Evolutionary conservation across 2,113 vertebrate species (phyloP), one percentile per base, ranked within the genome.

Genomic region (Toxotes chatareus): DNA sequence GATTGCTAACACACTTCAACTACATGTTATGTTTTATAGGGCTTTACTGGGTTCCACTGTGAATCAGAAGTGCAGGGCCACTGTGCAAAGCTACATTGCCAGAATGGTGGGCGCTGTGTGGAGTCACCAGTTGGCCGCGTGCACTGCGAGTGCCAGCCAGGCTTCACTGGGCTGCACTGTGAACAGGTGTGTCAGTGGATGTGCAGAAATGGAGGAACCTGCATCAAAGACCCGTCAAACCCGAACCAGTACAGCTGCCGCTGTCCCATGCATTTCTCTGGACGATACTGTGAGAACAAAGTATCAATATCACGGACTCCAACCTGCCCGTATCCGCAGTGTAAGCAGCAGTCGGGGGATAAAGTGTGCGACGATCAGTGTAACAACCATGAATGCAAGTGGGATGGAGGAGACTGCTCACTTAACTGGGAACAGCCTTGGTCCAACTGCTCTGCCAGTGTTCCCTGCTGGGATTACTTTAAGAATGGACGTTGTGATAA

Each of bases 401-500:
- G 98, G 98, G 98, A 99, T 0, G 96, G 97, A 17, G 97, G 97
- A 0, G 98, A 99, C 95, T 99, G 98, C 70, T 97, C 97, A 0
- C 95, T 99, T 70, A 95, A 93, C 72, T 90, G 95, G 95, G 76
- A 90, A 68, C 70, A 94, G 75, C 97, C 98, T 10, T 99, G 98
- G 98, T 82, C 86, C 69, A 97, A 97, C 93, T 99, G 98, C 86
- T 89, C 91, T 1, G 91, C 95, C 55, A 84, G 83, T 0, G 80
- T 96, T 21, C 91, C 89, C 80, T 99, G 98, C 95, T 98, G 97
- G 97, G 86, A 97, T 40, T 93, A 91, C 57, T 97, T 99, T 88
- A 91, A 90, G 53, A 98, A 99, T 38, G 92, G 92, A 49, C 91
- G 61, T 19, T 99, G 98, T 7, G 96, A 99, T 0, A 94, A 95